A percentile compares a stretch with the other conserved stretches of the same genome.
Conservation (phyloP, 2,113 vertebrate genomes). For the Regulus satrapa region DNA sequence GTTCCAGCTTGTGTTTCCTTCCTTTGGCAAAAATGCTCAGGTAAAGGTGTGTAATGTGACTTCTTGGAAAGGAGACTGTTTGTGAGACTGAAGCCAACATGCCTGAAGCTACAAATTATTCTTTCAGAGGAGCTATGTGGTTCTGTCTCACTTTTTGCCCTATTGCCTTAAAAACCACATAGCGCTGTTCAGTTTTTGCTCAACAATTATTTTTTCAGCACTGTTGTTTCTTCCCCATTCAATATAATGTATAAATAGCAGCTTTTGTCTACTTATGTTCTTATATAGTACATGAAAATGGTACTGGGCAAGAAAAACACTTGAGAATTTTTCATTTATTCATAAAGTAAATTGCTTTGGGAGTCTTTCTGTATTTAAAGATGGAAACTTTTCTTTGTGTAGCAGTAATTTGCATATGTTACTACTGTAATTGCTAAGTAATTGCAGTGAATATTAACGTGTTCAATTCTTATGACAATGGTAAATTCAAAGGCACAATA, state of each 20-base stretch:
- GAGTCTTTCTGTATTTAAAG: neutral
- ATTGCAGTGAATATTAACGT: neutral
- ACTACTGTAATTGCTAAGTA: neutral
- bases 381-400: neutral
- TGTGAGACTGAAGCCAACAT: neutral
- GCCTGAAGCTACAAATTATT: constrained; percentile 6
- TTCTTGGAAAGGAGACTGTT: neutral
- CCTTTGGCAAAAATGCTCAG: neutral
- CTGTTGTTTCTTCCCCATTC: neutral
- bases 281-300: neutral
- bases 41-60: neutral
- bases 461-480: neutral
- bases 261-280: neutral
- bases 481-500: neutral
- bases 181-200: neutral
- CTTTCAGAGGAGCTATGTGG: neutral
- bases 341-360: neutral
- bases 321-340: neutral
- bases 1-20: constrained; percentile 10
- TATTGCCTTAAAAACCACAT: neutral
- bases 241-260: neutral
- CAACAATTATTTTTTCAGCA: neutral
- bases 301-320: neutral
- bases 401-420: neutral
- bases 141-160: neutral